Evolutionary conservation across 2,888 invertebrate genomes (phyloP), one percentile per base, ranked within the genome.

Genomic region (Drosophila falleni): DNA sequence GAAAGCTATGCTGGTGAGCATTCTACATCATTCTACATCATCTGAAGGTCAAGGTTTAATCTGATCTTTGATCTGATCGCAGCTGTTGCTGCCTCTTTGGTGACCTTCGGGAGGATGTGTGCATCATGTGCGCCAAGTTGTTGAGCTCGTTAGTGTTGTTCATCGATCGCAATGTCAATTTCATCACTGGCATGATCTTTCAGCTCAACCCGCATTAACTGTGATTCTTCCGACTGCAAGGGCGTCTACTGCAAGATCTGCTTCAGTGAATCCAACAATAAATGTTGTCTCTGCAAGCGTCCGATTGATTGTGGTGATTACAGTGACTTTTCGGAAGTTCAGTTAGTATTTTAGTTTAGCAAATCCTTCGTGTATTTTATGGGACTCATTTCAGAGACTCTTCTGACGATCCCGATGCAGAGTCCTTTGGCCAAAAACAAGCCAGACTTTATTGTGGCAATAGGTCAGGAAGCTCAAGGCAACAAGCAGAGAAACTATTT

Each of bases 251-350:
- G 97, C 86, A 87, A 92, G 0, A 94, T 94, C 51, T 98, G 98
- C 87, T 97, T 95, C 88, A 91, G 93, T 0, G 96, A 96, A 86
- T 93, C 97, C 41, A 94, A 96, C 19, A 95, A 96, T 77, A 88
- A 95, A 2, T 98, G 98, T 83, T 96, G 96, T 0, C 94, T 97
- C 39, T 98, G 98, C 85, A 92, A 95, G 78, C 94, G 94, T 4
- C 96, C 97, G 0, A 93, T 95, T 3, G 96, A 97, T 47, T 97
- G 97, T 89, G 96, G 96, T 0, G 97, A 97, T 89, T 76, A 95
- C 0, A 96, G 96, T 51, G 97, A 97, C 87, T 91, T 96, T 41
- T 97, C 96, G 75, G 95, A 97, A 85, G 97, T 97, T 92, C 94
- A 93, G 97, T 97, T 92, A 93, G 93, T 39, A 8, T 0, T 13